Conservation (phyloP, 1,140 invertebrate genomes). For the Panagrolaimus sp. region DNA sequence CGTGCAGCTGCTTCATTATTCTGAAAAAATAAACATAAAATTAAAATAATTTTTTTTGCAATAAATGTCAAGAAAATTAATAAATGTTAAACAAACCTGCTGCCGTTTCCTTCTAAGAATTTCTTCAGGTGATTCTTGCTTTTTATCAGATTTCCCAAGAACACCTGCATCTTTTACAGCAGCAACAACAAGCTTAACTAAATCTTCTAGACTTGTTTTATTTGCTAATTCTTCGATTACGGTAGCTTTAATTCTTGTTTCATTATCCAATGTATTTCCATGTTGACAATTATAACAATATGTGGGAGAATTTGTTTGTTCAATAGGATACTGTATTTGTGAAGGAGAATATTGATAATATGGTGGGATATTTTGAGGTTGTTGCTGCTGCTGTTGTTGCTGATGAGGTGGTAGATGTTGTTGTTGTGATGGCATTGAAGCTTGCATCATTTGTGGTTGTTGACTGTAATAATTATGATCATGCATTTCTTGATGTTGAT, state of each 20-base stretch:
- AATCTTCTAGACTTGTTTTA: slow-evolving; percentile 26
- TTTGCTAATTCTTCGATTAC: slow-evolving; percentile 10
- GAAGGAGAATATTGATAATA: not conserved
- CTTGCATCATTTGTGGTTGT: slow-evolving; percentile 4
- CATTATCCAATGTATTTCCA: not conserved
- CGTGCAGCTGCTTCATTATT: slow-evolving; percentile 44
- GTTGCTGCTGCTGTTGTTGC: not conserved
- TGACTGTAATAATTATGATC: not conserved
- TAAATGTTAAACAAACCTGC: slow-evolving; percentile 23
- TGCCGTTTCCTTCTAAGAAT: slow-evolving; percentile 43
- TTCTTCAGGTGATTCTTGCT: slow-evolving; percentile 37
- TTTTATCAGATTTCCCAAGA: slow-evolving; percentile 7
- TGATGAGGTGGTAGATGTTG: not conserved
- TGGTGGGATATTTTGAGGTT: not conserved
- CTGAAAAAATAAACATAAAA: slow-evolving; percentile 19
- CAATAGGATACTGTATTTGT: not conserved
- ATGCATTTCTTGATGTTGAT: slow-evolving; percentile 6
- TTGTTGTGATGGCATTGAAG: not conserved
- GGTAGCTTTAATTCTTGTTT: not conserved
- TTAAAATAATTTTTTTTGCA: not conserved
- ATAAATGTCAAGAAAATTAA: not conserved
- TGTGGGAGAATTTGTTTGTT: too few species aligned
- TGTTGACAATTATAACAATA: not conserved
- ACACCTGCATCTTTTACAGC: slow-evolving; percentile 29
- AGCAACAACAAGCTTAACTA: slow-evolving; percentile 36